These are phyloP conservation scores for Holothuria scabra DNA, from an alignment of 53 echinoderm and acorn worm genomes.

Conservation along the genomic window DNA sequence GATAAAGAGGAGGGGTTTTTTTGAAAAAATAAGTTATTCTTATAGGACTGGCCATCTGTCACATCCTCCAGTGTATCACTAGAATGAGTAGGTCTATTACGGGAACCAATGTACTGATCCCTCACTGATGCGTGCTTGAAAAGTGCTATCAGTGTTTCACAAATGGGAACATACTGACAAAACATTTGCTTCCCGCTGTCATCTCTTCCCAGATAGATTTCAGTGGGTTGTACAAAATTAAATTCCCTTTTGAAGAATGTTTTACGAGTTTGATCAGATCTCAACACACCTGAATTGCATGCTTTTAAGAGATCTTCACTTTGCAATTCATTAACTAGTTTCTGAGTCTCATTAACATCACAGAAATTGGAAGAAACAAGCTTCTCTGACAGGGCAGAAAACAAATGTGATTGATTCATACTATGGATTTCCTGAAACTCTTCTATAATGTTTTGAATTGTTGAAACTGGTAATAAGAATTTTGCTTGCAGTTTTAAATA, in stretches of 20 bases:
- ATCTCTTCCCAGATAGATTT: slow-evolving; percentile 53
- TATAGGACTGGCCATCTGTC: too few species aligned
- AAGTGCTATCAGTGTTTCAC: too few species aligned
- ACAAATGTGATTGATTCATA: slow-evolving; percentile 34
- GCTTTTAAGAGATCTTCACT: slow-evolving; percentile 25
- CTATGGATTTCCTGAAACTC: too few species aligned
- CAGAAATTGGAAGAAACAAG: neutral
- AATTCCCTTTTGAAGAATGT: slow-evolving; percentile 44
- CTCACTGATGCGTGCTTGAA: slow-evolving; percentile 23
- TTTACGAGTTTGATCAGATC: slow-evolving; percentile 51
- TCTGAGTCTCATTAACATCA: neutral
- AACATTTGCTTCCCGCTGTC: slow-evolving; percentile 1
- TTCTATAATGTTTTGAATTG: slow-evolving; percentile 54
- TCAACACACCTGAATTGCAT: slow-evolving; percentile 10
- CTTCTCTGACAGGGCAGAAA: slow-evolving; percentile 20
- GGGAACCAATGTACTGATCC: slow-evolving; percentile 27
- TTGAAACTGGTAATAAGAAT: slow-evolving; percentile 40
- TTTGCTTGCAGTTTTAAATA: slow-evolving; percentile 53
- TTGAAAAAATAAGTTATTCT: too few species aligned
- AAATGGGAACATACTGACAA: too few species aligned
- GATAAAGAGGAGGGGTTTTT: too few species aligned
- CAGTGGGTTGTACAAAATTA: slow-evolving; percentile 35
- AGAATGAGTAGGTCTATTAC: too few species aligned
- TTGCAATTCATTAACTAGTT: neutral
- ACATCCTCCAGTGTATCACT: too few species aligned